Base-by-base conservation (phyloP, 2,113 vertebrate species). In the Gambusia holbrooki region DNA sequence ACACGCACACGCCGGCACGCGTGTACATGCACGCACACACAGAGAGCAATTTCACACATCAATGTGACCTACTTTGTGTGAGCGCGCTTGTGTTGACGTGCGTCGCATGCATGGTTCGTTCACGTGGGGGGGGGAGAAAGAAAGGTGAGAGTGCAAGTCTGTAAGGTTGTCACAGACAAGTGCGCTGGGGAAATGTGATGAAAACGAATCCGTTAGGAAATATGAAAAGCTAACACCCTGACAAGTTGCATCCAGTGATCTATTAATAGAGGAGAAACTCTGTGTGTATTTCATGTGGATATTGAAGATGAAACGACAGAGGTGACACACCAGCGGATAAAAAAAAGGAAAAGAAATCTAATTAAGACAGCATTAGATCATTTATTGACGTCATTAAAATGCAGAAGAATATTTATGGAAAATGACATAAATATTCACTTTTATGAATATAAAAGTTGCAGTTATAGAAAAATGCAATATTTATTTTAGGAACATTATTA, bases 31-130 rank as follows among this genome's bases (percentile, higher is more conserved):
- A 77, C 29, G 66, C 14, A 81, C 71, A 51, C 74, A 81, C 74
- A 83, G 84, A 86, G 84, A 81, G 73, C 83, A 88, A 72, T 74
- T 1, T 77, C 78, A 72, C 82, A 84, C 76, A 82, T 64, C 80
- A 93, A 85, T 80, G 89, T 92, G 90, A 92, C 89, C 89, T 90
- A 89, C 74, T 87, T 90, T 76, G 70, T 74, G 68, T 67, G 73
- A 75, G 22, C 69, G 63, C 71, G 33, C 70, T 28, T 77, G 71
- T 35, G 35, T 61, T 19, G 74, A 72, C 74, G 68, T 32, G 17
- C 61, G 27, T 40, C 35, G 63, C 61, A 78, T 83, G 76, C 67
- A 65, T 64, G 28, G 54, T 82, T 76, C 51, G 71, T 54, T 69
- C 74, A 72, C 51, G 73, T 83, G 66, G 40, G 70, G 8, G 35